These are phyloP conservation scores for Sebastes variabilis DNA, from an alignment of 2,797 vertebrate species.

Conservation along the genomic window DNA sequence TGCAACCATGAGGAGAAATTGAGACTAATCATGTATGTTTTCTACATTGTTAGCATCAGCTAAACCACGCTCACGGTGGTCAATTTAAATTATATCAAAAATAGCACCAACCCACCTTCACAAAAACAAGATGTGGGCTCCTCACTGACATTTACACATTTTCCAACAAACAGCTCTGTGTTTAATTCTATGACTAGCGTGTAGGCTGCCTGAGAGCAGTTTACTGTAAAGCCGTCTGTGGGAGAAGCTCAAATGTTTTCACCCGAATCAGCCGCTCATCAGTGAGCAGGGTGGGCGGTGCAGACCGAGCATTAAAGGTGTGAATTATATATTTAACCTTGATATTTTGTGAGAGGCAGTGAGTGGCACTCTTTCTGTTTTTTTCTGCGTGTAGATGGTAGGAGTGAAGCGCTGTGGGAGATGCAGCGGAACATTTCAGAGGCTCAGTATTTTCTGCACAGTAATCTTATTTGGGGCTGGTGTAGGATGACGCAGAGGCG, in stretches of 20 bases:
- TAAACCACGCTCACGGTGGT: not conserved
- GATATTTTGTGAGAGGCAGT: constrained; percentile 6
- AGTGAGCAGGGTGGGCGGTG: not conserved
- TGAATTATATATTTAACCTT: constrained; percentile 31
- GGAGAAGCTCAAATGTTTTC: constrained; percentile 9
- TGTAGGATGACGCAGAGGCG: constrained; percentile 50
- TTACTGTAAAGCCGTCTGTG: not conserved
- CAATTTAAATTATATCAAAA: not conserved
- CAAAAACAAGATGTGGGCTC: constrained; percentile 19
- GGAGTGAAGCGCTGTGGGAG: constrained; percentile 19
- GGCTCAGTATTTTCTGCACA: constrained; percentile 50
- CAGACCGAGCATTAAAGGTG: not conserved
- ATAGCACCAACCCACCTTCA: not conserved
- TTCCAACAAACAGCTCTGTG: not conserved
- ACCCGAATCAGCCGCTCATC: not conserved
- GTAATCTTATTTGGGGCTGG: constrained; percentile 67
- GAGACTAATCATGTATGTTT: not conserved
- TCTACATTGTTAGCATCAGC: not conserved
- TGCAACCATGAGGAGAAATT: not conserved
- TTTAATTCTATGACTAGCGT: not conserved
- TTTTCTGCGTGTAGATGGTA: not conserved
- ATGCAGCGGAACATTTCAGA: constrained; percentile 37
- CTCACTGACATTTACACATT: not conserved
- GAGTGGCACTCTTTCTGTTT: not conserved
- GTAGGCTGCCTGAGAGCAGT: not conserved